Conservation (phyloP, 2,113 vertebrate species). For the Sardina pilchardus region DNA sequence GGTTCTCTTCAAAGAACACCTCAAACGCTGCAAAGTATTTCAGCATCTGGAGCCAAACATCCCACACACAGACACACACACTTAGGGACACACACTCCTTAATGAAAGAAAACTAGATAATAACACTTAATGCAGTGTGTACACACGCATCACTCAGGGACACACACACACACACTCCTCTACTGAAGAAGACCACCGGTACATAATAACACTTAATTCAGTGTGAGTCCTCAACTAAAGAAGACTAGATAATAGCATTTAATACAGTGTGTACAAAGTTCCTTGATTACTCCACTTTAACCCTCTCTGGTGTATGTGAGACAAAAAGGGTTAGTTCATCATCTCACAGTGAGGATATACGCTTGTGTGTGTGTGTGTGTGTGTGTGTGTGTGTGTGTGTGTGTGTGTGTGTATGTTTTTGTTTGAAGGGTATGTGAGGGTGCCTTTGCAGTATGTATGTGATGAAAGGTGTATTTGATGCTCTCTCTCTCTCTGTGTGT, state of each 20-base stretch:
- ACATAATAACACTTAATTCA: background rate
- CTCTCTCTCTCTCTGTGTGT: no score
- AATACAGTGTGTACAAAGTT: background rate
- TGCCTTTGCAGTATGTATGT: no score
- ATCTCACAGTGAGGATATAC: background rate
- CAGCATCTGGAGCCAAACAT: slow-evolving; percentile 82
- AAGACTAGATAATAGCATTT: background rate
- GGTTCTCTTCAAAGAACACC: slow-evolving; percentile 98
- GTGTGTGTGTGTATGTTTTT: background rate
- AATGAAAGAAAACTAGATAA: background rate
- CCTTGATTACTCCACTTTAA: no score
- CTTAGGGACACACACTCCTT: background rate
- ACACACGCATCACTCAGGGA: background rate
- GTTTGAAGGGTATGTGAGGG: background rate
- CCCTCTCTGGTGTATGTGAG: background rate
- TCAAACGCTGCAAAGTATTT: slow-evolving; percentile 98
- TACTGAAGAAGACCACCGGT: background rate
- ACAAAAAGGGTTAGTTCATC: background rate
- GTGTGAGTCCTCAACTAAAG: no score
- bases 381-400: background rate
- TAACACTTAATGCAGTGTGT: no score
- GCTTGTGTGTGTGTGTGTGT: background rate
- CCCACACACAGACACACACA: no score
- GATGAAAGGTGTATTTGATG: background rate
- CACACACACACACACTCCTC: background rate